Base-by-base conservation (phyloP, 1,140 invertebrate genomes). In the Caerostris darwini region DNA sequence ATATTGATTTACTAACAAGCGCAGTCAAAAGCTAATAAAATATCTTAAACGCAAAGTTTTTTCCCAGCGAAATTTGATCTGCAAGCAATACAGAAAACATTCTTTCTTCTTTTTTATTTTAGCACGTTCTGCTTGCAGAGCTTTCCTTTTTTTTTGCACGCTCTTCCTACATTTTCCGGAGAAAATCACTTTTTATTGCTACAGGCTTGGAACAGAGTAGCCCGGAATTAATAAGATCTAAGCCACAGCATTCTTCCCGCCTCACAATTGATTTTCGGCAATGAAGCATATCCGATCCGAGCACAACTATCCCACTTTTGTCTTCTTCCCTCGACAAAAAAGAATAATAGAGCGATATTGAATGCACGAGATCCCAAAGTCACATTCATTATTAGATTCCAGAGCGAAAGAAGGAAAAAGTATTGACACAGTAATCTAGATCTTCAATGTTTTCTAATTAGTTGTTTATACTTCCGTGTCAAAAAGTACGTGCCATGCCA, bases 371-470 rank as follows among this genome's bases (percentile, higher is more conserved):
- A 77, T 77, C 71, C 34, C 71, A 77, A 77, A 77, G 71, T 77
- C 71, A 77, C 34, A 77, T 77, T 77, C 71, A 77, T 87, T 87
- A 87, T 87, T 67, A 87, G 34, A 87, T 87, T 87, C 71, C 34
- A 87, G 85, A 87, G 34, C 58, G 85, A 87, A 87, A 87, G 57
- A 17, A 87, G 85, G 85, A 87, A 61, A 87, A 87, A 87, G 34
- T 59, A 50, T 53, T 87, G 85, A 87, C 85, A 87, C 34, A 61
- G 56, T 87, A 59, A 59, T 87, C 85, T 87, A 87, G 57, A 87
- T 87, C 85, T 87, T 87, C 85, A 87, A 87, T 59, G 56, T 59
- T 87, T 87, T 87, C 58, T 87, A 87, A 87, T 87, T 87, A 87
- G 58, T 54, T 87, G 85, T 87, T 87, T 87, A 87, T 19, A 61